Evolutionary conservation across 2,113 vertebrate species (phyloP), one percentile per base, ranked within the genome.

Genomic region (Pedionomus torquatus): DNA sequence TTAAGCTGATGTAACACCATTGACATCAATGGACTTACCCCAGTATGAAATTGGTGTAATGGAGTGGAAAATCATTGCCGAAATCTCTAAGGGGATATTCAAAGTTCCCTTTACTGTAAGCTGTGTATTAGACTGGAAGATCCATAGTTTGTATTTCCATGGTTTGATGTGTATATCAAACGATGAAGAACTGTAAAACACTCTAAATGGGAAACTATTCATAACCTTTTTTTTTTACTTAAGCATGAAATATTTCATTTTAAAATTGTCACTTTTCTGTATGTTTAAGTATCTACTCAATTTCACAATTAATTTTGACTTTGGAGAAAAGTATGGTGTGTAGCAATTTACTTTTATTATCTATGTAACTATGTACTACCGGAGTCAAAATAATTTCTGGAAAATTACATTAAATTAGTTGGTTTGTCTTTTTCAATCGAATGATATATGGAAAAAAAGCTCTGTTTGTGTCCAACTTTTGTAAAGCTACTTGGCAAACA

Each of bases 81-180:
- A 97, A 96, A 95, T 95, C 97, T 97, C 96, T 71, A 92, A 94
- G 95, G 94, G 80, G 69, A 94, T 95, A 93, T 96, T 96, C 93
- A 96, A 95, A 96, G 76, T 93, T 96, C 71, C 26, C 46, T 97
- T 95, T 70, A 90, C 80, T 92, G 39, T 84, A 93, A 94, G 80
- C 64, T 93, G 94, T 93, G 87, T 92, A 90, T 92, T 90, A 96
- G 94, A 94, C 90, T 95, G 91, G 85, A 96, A 96, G 96, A 93
- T 60, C 92, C 83, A 86, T 75, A 71, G 88, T 83, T 88, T 83
- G 58, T 81, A 83, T 96, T 95, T 88, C 66, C 74, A 71, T 93
- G 89, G 94, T 97, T 97, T 98, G 94, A 98, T 97, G 95, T 96
- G 92, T 97, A 93, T 95, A 95, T 94, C 64, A 96, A 97, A 93